A percentile compares a stretch with the other conserved stretches of the same genome.
Conservation (phyloP, 2,113 vertebrate species). For the Rhinichthys klamathensis region DNA sequence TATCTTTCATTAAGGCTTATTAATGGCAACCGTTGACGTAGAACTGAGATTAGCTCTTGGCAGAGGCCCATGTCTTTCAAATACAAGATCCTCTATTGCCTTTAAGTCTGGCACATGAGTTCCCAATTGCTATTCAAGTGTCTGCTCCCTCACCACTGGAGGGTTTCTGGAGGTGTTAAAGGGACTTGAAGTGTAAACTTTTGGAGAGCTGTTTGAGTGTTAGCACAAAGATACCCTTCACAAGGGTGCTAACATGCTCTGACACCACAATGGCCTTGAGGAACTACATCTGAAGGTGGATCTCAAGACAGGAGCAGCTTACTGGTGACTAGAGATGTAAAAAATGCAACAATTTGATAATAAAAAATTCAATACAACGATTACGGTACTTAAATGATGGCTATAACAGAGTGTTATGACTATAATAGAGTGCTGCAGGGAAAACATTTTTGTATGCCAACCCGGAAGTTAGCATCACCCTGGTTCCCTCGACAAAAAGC, state of each 20-base stretch:
- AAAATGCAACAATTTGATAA: not conserved
- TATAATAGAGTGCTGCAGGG: not conserved
- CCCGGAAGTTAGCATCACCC: not conserved
- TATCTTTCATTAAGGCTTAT: constrained; percentile 40
- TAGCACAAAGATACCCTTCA: not conserved
- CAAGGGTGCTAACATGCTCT: constrained; percentile 40
- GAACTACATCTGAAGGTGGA: constrained; percentile 26
- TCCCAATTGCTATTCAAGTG: constrained; percentile 41
- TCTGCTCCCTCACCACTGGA: constrained; percentile 32
- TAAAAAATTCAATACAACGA: not conserved
- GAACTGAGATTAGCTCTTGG: constrained; percentile 46
- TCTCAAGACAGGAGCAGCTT: not conserved
- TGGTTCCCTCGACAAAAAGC: not conserved
- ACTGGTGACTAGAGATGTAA: not conserved
- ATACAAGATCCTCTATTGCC: constrained; percentile 49
- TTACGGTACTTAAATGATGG: not conserved
- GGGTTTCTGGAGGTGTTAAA: constrained; percentile 37
- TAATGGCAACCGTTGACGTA: constrained; percentile 49
- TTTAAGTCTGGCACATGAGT: constrained; percentile 51
- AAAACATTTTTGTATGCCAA: not conserved
- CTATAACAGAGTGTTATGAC: not conserved
- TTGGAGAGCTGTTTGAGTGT: constrained; percentile 16
- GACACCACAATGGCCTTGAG: constrained; percentile 22
- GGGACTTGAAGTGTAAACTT: constrained; percentile 19
- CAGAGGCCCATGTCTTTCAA: constrained; percentile 42